Evolutionary conservation across 2,888 invertebrate species (phyloP), one percentile per base, ranked within the genome.

Genomic region (Invenusta paracnida): DNA sequence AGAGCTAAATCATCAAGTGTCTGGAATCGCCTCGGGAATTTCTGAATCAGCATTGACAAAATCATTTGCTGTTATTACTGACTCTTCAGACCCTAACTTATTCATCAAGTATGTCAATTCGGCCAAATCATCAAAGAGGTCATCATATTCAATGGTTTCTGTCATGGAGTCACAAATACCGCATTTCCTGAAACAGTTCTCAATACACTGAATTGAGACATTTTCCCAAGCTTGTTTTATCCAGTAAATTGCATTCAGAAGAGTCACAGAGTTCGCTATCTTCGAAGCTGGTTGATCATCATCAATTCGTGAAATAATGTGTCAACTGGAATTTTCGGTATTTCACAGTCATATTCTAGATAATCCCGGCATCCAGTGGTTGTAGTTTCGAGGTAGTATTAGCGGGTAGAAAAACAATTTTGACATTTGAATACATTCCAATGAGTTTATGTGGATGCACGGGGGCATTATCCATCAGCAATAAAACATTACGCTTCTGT

Each of bases 371-470:
- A 73, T 73, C 73, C 73, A 73, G 73, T n/a, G 73, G 73, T 73
- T 73, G 25, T n/a, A 73, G 73, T 73, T 73, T 73, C 25, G 73
- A 73, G 11, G 73, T 73, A 25, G 73, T 73, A 73, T 23, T 73
- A n/a, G 17, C 25, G 2, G 73, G 73, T 23, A 73, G 73, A 73
- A 73, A 73, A 73, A 73, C 73, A 73, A 73, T 23, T 23, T 73
- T 73, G 73, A 73, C 25, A 23, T 73, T 73, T n/a, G 73, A 73
- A 73, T 73, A 73, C 73, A 73, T 73, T 5, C 73, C 27, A 73
- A 73, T 73, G 25, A 73, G 73, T 73, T 73, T 23, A n/a, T 73
- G 11, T 73, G 73, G 73, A 23, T 73, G 27, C 73, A 73, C 27
- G 11, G 25, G 25, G 2, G 11, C 73, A 73, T 73, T 73, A 73